Conservation (phyloP, 2,113 vertebrate genomes). For the Pomatorhinus ruficollis region DNA sequence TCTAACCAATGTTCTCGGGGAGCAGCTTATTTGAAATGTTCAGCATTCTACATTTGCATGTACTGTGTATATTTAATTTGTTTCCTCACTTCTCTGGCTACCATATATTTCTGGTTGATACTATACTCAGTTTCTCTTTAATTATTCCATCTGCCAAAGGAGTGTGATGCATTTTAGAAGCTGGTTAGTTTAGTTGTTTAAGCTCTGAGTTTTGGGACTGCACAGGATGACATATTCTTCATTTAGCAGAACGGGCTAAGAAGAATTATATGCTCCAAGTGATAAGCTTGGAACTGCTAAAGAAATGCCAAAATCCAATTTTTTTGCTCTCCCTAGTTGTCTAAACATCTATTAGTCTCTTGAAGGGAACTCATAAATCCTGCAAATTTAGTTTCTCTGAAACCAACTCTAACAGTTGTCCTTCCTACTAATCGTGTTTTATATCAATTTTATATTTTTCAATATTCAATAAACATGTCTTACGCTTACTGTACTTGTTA, state of each 20-base stretch:
- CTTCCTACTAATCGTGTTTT: conserved; percentile 62
- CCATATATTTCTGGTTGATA: conserved; percentile 13
- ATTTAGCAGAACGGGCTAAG: conserved; percentile 12
- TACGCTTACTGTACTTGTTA: not conserved
- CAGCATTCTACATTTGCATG: not conserved
- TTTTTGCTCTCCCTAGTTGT: conserved; percentile 32
- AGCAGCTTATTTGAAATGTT: conserved; percentile 12
- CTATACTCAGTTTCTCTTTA: conserved; percentile 15
- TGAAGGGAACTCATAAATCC: conserved; percentile 65
- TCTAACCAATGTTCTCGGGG: not conserved
- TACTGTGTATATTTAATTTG: conserved; percentile 27
- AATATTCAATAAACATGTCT: conserved; percentile 56
- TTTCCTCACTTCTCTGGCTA: not conserved
- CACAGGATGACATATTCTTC: conserved; percentile 42
- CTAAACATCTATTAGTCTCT: conserved; percentile 55
- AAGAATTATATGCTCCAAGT: conserved; percentile 54
- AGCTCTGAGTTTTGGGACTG: conserved; percentile 42
- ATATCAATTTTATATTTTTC: conserved; percentile 53
- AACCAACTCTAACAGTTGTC: conserved; percentile 55
- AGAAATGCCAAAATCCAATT: conserved; percentile 58
- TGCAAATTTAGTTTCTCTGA: conserved; percentile 59
- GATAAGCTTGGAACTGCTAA: conserved; percentile 60
- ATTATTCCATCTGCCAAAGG: conserved; percentile 44
- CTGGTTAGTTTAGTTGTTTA: conserved; percentile 43
- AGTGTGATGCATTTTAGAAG: conserved; percentile 22